Percentiles rank a stretch among this genome's conserved stretches.
phyloP scores from a whole-genome alignment of 2,888 invertebrate species.

The Terebella lapidaria region DNA sequence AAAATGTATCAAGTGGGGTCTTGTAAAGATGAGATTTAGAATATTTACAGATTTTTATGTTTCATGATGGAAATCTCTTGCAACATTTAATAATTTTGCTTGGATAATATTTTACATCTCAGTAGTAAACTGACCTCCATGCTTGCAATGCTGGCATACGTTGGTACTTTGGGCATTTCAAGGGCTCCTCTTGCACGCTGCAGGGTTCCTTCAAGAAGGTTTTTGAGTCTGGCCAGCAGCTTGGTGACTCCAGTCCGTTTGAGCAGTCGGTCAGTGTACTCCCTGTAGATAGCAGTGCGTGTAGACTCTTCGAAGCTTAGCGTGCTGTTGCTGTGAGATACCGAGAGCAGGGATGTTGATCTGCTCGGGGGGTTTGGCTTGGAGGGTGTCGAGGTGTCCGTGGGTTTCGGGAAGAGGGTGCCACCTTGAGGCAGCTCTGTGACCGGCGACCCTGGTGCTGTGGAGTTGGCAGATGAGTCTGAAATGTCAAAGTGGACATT shows the following conservation, averaged over 20 bases:
- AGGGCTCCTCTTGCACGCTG: slow-evolving; percentile 43
- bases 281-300: slow-evolving; percentile 55
- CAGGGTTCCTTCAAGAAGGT: slow-evolving; percentile 47
- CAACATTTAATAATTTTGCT: too few species aligned
- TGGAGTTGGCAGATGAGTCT: background rate
- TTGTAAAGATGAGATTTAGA: too few species aligned
- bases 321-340: slow-evolving; percentile 41
- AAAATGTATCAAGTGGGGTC: too few species aligned
- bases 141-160: slow-evolving; percentile 6
- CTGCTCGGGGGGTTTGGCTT: slow-evolving; percentile 11
- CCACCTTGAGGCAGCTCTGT: slow-evolving; percentile 29
- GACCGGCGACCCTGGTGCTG: slow-evolving; percentile 7
- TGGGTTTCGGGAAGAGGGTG: slow-evolving; percentile 9
- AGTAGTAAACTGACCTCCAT: slow-evolving; percentile 11
- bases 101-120: too few species aligned
- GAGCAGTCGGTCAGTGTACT: slow-evolving; percentile 80
- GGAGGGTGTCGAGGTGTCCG: slow-evolving; percentile 32
- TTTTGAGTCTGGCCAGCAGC: slow-evolving; percentile 72
- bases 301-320: slow-evolving; percentile 38
- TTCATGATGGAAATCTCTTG: too few species aligned
- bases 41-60: too few species aligned
- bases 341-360: slow-evolving; percentile 16
- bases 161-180: slow-evolving; percentile 27
- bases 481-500: slow-evolving; percentile 4
- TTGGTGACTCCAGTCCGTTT: slow-evolving; percentile 73